A percentile compares a stretch with the other conserved stretches of the same genome.
These are phyloP conservation scores for Thaumetopoea pityocampa DNA, from an alignment of 1,140 invertebrate genomes.

Conservation along the genomic window DNA sequence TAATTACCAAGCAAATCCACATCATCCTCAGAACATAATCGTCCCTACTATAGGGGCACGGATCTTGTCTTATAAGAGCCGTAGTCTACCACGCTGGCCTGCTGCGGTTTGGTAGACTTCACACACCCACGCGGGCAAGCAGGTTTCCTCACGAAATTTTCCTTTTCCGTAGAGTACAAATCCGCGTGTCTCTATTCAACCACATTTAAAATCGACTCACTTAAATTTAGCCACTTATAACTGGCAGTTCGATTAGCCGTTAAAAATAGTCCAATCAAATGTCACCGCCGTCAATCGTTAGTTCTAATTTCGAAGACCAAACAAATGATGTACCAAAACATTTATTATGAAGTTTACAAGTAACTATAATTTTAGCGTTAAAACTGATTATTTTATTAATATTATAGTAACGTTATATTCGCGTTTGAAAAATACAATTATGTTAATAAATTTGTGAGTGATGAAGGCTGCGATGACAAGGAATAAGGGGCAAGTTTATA, in stretches of 20 bases:
- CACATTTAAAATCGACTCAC: too few species aligned
- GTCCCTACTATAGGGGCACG: too few species aligned
- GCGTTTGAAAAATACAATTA: constrained; percentile 30
- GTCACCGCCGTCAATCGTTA: constrained; percentile 15
- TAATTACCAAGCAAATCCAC: too few species aligned
- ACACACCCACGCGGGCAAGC: too few species aligned
- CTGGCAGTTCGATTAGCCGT: constrained; percentile 16
- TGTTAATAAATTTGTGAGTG: constrained; percentile 28
- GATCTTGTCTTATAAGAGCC: too few species aligned
- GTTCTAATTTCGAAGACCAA: constrained; percentile 20
- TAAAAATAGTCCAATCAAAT: constrained; percentile 22
- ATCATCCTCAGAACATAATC: too few species aligned
- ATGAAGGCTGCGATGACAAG: constrained; percentile 42
- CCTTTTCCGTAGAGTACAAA: too few species aligned
- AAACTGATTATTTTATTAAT: constrained; percentile 13
- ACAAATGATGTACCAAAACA: constrained; percentile 27
- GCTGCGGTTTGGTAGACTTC: too few species aligned
- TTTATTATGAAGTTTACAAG: constrained; percentile 28
- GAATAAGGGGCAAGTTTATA: constrained; percentile 56
- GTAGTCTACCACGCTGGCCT: too few species aligned
- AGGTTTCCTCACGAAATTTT: too few species aligned
- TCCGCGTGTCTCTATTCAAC: too few species aligned
- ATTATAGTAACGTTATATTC: constrained; percentile 13
- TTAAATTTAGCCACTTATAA: too few species aligned
- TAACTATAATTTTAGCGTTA: constrained; percentile 16